Base-by-base conservation (phyloP, 2,797 vertebrate species). In the Anguilla obscura region DNA sequence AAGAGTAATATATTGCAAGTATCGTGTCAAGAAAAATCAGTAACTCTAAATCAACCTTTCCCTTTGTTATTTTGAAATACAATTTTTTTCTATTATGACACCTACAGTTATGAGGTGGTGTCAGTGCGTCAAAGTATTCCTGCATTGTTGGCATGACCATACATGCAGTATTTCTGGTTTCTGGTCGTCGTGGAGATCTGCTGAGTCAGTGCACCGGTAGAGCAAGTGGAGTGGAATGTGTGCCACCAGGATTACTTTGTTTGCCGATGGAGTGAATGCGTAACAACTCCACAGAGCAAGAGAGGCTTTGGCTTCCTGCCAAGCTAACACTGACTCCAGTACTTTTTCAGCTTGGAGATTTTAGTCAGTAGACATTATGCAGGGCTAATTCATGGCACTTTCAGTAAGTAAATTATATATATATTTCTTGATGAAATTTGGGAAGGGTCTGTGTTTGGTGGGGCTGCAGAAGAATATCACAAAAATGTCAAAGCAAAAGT, bases 1-100 rank as follows among this genome's bases (percentile, higher is more conserved):
- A 85, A 87, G 6, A 89, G 6, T 88, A 86, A 89, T 92, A 89
- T 91, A 69, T 90, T 12, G n/a, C 7, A 18, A 58, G 10, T 66
- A 84, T 12, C 54, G 30, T 54, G 27, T 84, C 27, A 56, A 33
- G n/a, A 82, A 24, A 45, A 40, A 33, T 33, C 21, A 27, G 21
- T 52, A 21, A 82, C 27, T 50, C 16, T 48, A n/a, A 48, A 82
- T 45, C 18, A 45, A 10, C 45, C 36, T 50, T 50, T 50, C 14
- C 45, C 5, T 50, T n/a, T 10, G 8, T 82, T 8, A 24, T 24
- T 79, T 8, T 18, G 24, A 24, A 9, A 2, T 21, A 48, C 3
- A 66, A 10, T 63, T 24, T 9, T 79, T 9, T n/a, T 82, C 10
- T 7, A 21, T 50, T 48, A n/a, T 50, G 79, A 82, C 40, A 82